Conservation (phyloP, 2,888 invertebrate genomes). For the Halictus quadricinctus region DNA sequence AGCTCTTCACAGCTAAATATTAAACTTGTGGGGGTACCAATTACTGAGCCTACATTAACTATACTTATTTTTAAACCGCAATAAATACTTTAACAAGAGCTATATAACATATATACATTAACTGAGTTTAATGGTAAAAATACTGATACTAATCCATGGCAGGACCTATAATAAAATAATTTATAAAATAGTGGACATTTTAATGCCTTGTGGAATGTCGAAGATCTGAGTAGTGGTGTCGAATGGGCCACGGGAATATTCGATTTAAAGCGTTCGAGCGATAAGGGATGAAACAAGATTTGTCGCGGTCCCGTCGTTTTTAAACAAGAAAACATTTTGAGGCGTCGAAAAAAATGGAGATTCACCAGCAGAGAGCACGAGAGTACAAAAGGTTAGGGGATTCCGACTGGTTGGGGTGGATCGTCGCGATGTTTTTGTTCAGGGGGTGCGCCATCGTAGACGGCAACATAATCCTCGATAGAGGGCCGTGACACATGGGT, state of each 20-base stretch:
- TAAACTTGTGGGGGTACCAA: no score
- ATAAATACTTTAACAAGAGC: no score
- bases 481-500: constrained; percentile 75
- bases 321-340: neutral
- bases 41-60: no score
- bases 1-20: no score
- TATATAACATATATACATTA: no score
- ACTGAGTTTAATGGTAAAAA: no score
- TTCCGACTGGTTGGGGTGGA: constrained; percentile 53
- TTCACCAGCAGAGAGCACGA: constrained; percentile 34
- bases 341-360: constrained; percentile 21
- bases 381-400: constrained; percentile 67
- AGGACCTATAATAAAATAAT: no score
- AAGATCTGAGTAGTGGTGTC: neutral
- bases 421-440: constrained; percentile 73
- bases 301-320: neutral
- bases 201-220: no score
- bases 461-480: constrained; percentile 79
- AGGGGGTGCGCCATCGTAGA: constrained; percentile 70
- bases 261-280: neutral
- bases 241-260: neutral
- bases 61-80: no score
- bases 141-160: no score
- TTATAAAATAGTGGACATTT: no score
- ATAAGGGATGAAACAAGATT: neutral